These are phyloP conservation scores for Platalea minor DNA, from an alignment of 2,797 vertebrate species.

Conservation along the genomic window DNA sequence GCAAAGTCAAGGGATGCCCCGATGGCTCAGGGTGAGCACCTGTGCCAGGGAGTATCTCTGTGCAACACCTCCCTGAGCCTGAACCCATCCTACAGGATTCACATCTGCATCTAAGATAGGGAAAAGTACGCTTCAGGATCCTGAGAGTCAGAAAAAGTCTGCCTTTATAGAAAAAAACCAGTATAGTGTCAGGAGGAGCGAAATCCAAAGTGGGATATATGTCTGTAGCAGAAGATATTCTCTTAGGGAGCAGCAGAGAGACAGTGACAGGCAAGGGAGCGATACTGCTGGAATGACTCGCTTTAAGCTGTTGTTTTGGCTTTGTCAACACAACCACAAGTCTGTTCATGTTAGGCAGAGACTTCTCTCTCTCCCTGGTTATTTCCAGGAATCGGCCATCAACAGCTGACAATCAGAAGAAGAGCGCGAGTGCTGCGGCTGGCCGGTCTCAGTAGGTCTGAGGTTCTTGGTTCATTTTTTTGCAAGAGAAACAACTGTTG, in stretches of 20 bases:
- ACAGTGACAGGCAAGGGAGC: not conserved
- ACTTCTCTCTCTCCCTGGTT: not conserved
- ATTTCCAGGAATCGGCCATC: slow-evolving; percentile 53
- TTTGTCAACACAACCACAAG: slow-evolving; percentile 8
- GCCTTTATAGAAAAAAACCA: not conserved
- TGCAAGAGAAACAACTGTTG: not conserved
- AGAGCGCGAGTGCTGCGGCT: not conserved
- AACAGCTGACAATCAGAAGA: not conserved
- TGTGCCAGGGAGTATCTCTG: not conserved
- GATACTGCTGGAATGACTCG: not conserved
- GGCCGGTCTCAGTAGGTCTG: not conserved
- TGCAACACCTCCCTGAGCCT: not conserved
- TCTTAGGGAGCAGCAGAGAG: slow-evolving; percentile 3
- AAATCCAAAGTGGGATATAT: not conserved
- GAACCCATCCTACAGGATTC: not conserved
- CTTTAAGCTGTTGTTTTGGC: slow-evolving; percentile 18
- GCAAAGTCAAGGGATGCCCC: not conserved
- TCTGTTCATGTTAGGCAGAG: not conserved
- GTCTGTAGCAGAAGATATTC: not conserved
- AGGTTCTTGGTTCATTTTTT: not conserved
- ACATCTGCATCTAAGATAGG: accelerated
- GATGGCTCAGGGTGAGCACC: accelerated
- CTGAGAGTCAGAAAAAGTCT: not conserved
- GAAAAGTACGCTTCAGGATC: not conserved
- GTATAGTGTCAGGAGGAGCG: not conserved